phyloP scores from a whole-genome alignment of 2,888 invertebrate genomes.

The Leucoma salicis region DNA sequence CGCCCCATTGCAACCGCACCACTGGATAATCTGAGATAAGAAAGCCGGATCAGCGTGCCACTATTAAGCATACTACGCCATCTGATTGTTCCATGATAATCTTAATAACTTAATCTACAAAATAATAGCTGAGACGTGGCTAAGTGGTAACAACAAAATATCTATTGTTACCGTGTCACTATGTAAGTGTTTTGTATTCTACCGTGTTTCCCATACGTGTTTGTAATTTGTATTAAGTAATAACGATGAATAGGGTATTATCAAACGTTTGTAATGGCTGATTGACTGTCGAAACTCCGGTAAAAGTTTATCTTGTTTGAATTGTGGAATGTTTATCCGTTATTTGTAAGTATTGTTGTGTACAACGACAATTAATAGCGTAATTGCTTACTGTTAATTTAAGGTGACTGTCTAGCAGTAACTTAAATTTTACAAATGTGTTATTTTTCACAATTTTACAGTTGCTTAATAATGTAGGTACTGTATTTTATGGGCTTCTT shows the following conservation, averaged over 20 bases:
- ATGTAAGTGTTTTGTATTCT: constrained; percentile 46
- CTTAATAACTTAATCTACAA: too few relatives aligned
- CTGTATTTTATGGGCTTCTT: too few relatives aligned
- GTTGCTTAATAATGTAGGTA: too few relatives aligned
- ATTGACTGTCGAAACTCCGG: constrained; percentile 39
- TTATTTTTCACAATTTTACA: too few relatives aligned
- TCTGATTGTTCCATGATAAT: too few relatives aligned
- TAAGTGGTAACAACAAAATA: constrained; percentile 37
- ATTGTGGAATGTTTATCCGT: constrained; percentile 33
- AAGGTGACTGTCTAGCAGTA: too few relatives aligned
- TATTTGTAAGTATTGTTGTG: constrained; percentile 25
- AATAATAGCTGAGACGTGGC: too few relatives aligned
- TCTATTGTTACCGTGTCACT: constrained; percentile 60
- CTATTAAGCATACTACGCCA: too few relatives aligned
- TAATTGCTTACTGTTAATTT: constrained; percentile 8
- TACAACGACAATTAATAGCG: constrained; percentile 21
- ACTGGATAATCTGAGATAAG: too few relatives aligned
- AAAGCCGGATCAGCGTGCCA: too few relatives aligned
- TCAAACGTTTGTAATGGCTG: constrained; percentile 57
- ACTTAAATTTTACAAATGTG: too few relatives aligned
- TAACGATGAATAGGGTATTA: constrained; percentile 62
- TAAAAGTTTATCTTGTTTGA: constrained; percentile 23
- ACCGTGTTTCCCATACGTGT: constrained; percentile 58
- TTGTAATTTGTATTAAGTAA: constrained; percentile 50
- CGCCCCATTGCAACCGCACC: too few relatives aligned